phyloP scores from a whole-genome alignment of 2,113 vertebrate genomes.

The Strix uralensis region DNA sequence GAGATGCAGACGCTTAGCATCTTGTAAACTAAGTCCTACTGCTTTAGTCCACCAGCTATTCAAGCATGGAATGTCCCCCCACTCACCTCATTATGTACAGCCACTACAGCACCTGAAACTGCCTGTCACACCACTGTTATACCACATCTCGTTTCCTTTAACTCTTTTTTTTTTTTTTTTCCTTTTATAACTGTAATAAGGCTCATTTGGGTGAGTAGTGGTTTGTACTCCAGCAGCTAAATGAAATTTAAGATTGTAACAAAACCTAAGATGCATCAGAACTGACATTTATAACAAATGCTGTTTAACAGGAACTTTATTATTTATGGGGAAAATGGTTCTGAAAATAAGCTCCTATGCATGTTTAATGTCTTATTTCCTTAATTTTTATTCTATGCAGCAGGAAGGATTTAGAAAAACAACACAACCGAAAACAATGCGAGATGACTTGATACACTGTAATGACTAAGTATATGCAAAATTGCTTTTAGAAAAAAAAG shows the following conservation, averaged over 20 bases:
- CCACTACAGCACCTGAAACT: neutral
- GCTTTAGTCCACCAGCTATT: neutral
- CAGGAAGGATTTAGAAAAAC: neutral
- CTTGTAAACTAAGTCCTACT: neutral
- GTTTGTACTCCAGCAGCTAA: neutral
- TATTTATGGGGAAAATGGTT: constrained; percentile 21
- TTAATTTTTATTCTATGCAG: constrained; percentile 4
- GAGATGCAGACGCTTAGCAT: neutral
- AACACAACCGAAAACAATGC: neutral
- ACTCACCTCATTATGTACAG: neutral
- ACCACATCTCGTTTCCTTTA: neutral
- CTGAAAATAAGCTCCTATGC: constrained; percentile 37
- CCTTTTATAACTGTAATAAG: neutral
- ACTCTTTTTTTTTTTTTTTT: neutral
- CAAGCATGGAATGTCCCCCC: neutral
- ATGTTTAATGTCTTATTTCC: neutral
- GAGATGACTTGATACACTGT: neutral
- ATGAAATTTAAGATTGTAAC: neutral
- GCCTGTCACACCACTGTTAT: neutral
- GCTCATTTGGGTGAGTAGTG: neutral
- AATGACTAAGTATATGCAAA: constrained; percentile 24
- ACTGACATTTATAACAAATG: neutral
- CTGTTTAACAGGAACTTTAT: constrained; percentile 5
- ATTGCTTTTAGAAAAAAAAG: neutral
- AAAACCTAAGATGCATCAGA: neutral